Base-by-base conservation (phyloP, 2,113 vertebrate genomes). In the Seriola dumerili region DNA sequence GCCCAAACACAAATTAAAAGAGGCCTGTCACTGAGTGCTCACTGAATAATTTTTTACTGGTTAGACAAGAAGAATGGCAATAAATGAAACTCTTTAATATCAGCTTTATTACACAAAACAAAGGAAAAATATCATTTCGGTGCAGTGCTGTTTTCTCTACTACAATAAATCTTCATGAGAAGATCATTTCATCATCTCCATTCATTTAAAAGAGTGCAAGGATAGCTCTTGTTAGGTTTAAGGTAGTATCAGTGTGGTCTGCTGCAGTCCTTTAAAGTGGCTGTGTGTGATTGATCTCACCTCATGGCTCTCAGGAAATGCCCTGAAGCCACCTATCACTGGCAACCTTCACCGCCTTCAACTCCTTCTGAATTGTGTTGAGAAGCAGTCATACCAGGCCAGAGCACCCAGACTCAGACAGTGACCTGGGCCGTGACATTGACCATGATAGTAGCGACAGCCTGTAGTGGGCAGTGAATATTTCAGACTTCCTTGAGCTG, bases 1-100 rank as follows among this genome's bases (percentile, higher is more conserved):
- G 38, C 71, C 70, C 57, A 48, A 23, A 42, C 69, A 72, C 38
- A 81, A 72, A 80, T 83, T 83, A 76, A 81, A 79, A 63, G 67
- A 70, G 40, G 48, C 46, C 46, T 32, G 32, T 66, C 52, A 4
- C 55, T 34, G 44, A 64, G 54, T 8, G 25, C 54, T 84, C 5
- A 2, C 64, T 46, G 14, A 52, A 42, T 67, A 9, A 48, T 44
- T 72, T 55, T 55, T 69, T 55, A 21, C 11, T 29, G 25, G 70
- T 38, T 23, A 25, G 42, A 52, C 58, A 29, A 68, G 69, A 72
- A 38, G 61, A 69, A 67, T 44, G 21, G 25, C 14, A 57, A 61
- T 57, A 58, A 69, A 46, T 7, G 11, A 62, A 55, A 63, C 62
- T 58, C 17, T 44, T 72, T 55, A 14, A 59, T 32, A 58, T 52